phyloP scores from a whole-genome alignment of 2,888 invertebrate species.

The Leptopilina syphax region DNA sequence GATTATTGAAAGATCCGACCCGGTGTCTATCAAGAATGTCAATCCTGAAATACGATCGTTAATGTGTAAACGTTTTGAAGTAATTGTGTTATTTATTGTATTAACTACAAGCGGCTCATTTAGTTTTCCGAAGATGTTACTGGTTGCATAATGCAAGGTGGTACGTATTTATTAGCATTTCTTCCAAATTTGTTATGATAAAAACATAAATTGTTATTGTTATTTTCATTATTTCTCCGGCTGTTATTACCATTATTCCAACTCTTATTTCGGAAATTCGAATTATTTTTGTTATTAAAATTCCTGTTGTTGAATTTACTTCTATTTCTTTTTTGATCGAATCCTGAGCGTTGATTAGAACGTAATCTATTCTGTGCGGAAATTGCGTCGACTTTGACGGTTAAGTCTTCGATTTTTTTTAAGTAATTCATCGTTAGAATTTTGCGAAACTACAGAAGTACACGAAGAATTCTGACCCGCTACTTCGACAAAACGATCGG shows the following conservation, averaged over 20 bases:
- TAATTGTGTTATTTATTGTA: background rate
- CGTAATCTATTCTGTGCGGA: background rate
- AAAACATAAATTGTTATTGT: background rate
- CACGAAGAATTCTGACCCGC: background rate
- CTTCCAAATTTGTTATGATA: background rate
- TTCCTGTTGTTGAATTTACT: background rate
- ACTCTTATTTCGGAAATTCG: background rate
- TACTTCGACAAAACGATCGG: too few species aligned
- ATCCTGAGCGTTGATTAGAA: background rate
- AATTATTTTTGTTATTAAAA: background rate
- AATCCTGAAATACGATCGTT: background rate
- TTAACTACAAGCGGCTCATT: background rate
- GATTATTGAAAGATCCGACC: background rate
- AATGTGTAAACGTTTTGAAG: too few species aligned
- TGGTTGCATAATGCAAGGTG: background rate
- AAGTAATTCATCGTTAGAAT: background rate
- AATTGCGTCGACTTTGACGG: background rate
- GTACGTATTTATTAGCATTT: background rate
- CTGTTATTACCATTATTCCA: background rate
- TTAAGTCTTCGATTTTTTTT: too few species aligned
- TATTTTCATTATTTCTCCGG: background rate
- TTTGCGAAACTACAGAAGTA: background rate
- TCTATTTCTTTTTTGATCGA: background rate
- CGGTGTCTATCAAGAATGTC: background rate
- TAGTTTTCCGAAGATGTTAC: background rate